Base-by-base conservation (phyloP, 1,140 invertebrate genomes). In the Aphaenogaster floridana region DNA sequence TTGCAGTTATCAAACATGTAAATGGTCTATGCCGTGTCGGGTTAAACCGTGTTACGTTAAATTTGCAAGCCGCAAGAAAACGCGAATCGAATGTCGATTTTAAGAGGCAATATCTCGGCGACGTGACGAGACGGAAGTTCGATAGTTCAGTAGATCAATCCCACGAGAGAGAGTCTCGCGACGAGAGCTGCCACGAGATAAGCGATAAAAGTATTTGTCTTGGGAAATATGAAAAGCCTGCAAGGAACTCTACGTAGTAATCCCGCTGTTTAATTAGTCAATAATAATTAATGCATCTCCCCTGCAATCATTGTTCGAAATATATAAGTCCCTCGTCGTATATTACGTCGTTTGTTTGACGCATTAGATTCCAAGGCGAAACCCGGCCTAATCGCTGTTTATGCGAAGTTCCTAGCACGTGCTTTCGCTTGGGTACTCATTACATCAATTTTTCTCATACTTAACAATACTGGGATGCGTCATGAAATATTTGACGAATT, bases 391-490 rank as follows among this genome's bases (percentile, higher is more conserved):
- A 84, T 76, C 68, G 28, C n/a, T 84, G 80, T 84, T 84, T 76
- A 48, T 50, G 80, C 5, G 34, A 84, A 84, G 76, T 84, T 84
- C 28, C 42, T 59, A 48, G 54, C 80, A 61, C 80, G 54, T 74
- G 80, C 54, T 84, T 84, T 84, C 80, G 69, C 28, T 83, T 83
- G 42, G 39, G 50, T 28, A 21, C 21, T 13, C 13, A 39, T 54
- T 71, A 54, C 54, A n/a, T 84, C 54, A 83, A 74, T 48, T 69
- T 76, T 84, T 84, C 69, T 84, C 42, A n/a, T 50, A 36, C 8
- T 61, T 11, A 59, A 59, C 2, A 6, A 7, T 42, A 68, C 4
- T 28, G 34, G 39, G 7, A 50, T 39, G 54, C 45, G 54, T 59
- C 45, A 84, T 50, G 21, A 72, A 61, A 57, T 61, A 77, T 66